Conservation (phyloP, 92 coral and sea anemone genomes). For the Montipora capitata region DNA sequence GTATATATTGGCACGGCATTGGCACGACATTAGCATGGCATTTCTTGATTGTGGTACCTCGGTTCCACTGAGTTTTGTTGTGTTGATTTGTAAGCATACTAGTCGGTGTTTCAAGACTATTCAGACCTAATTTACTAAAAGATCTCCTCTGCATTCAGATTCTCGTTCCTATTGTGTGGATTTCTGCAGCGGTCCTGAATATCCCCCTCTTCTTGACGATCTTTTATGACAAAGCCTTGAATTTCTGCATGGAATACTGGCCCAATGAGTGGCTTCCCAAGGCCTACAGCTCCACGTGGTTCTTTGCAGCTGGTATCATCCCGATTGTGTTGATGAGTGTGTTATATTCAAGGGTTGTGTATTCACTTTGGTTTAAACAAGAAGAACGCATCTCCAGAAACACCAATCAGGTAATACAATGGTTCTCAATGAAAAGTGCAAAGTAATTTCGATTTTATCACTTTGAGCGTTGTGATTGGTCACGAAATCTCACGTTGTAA, state of each 20-base stretch:
- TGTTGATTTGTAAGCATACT: too few relatives aligned
- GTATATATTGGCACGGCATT: too few relatives aligned
- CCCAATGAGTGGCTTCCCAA: constrained; percentile 48
- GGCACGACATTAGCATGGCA: too few relatives aligned
- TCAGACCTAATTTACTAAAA: background rate
- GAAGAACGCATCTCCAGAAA: background rate
- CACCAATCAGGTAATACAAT: constrained; percentile 31
- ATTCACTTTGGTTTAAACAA: constrained; percentile 62
- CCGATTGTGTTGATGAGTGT: constrained; percentile 55
- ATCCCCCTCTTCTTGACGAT: constrained; percentile 35
- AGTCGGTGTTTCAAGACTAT: too few relatives aligned
- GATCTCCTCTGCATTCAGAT: background rate
- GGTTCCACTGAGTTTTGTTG: too few relatives aligned
- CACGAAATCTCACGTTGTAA: too few relatives aligned
- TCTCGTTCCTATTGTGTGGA: constrained; percentile 41
- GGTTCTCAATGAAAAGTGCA: too few relatives aligned
- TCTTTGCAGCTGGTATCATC: constrained; percentile 39
- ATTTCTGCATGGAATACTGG: constrained; percentile 54
- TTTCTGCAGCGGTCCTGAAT: constrained; percentile 10
- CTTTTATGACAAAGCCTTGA: background rate
- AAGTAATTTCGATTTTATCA: too few relatives aligned
- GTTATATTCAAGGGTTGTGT: constrained; percentile 65
- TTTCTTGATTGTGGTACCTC: too few relatives aligned
- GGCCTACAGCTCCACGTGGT: constrained; percentile 67
- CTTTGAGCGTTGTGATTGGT: too few relatives aligned